Base-by-base conservation (phyloP, 2,113 vertebrate species). In the Chrysemys picta region DNA sequence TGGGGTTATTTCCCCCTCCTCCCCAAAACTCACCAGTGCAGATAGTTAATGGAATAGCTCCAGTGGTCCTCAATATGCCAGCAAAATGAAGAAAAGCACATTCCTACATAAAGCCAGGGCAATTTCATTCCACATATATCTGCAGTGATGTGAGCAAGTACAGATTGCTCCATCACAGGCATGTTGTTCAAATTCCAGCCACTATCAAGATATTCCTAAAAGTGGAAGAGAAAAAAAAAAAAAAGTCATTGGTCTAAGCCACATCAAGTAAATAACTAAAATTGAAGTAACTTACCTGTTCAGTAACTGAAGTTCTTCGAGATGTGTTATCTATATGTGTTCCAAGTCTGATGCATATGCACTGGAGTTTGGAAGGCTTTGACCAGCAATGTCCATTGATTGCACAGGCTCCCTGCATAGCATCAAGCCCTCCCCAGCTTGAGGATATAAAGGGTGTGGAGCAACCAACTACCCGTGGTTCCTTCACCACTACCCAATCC, bases 11-110 rank as follows among this genome's bases (percentile, higher is more conserved):
- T 31, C 21, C 17, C 80, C 50, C 42, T 10, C 9, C 65, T 9
- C 65, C 16, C 65, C 65, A 69, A 54, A 87, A 97, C 98, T 98
- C 98, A 99, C 99, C 99, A 99, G 94, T 99, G 99, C 96, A 99
- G 98, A 95, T 99, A 99, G 98, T 99, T 99, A 97, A 99, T 99
- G 1, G 99, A 99, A 95, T 99, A 99, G 97, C 99, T 99, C 99
- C 99, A 99, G 89, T 99, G 99, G 98, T 99, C 99, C 96, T 99
- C 99, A 52, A 99, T 99, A 95, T 99, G 99, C 99, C 99, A 99
- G 94, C 99, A 99, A 97, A 99, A 99, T 10, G 99, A 99, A 56
- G 99, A 99, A 97, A 99, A 99, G 97, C 99, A 99, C 99, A 99
- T 99, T 93, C 99, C 99, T 4, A 99, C 99, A 0, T 99, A 99